Base-by-base conservation (phyloP, 2,888 invertebrate species). In the Drosophila macrothrix region DNA sequence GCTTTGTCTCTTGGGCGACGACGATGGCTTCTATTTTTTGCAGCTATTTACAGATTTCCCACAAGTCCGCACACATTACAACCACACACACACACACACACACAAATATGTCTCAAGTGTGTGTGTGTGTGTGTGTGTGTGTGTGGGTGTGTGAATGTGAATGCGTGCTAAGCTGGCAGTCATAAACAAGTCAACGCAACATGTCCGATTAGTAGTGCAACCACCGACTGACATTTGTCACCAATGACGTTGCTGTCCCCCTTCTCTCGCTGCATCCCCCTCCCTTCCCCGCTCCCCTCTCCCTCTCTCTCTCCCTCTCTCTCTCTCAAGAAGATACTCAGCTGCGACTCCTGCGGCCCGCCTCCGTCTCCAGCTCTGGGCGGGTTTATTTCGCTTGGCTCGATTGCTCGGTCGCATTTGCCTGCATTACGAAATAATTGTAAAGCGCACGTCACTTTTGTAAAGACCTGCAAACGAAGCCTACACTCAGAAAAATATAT, bases 401-500 rank as follows among this genome's bases (percentile, higher is more conserved):
- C 54, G 65, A 74, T 81, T 67, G 52, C 70, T 78, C 80, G 85
- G 80, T 84, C 85, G 83, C 89, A 88, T 85, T 85, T 85, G 85
- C 90, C 80, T 80, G 86, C 84, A 88, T 90, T 88, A 90, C 87
- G 81, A 90, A 88, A 90, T 88, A 88, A 88, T 88, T 90, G 88
- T 88, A 80, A 87, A 82, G 86, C 87, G 88, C 88, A 85, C 85
- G 88, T 88, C 90, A 88, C 85, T 87, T 87, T 87, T 87, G 83
- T 89, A 89, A 83, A 88, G 85, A 79, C 90, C 88, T 84, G 73
- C 82, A 68, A 81, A 79, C 76, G 76, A 76, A 76, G 73, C 76
- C 37, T 29, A 39, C 28, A 56, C 56, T 56, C 14, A 29, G 39
- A 0, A 14, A 56, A 56, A 56, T 7, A 55, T 0, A 1, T 19